Evolutionary conservation across 2,113 vertebrate genomes (phyloP), one percentile per base, ranked within the genome.

Genomic region (Syngnathoides biaculeatus): DNA sequence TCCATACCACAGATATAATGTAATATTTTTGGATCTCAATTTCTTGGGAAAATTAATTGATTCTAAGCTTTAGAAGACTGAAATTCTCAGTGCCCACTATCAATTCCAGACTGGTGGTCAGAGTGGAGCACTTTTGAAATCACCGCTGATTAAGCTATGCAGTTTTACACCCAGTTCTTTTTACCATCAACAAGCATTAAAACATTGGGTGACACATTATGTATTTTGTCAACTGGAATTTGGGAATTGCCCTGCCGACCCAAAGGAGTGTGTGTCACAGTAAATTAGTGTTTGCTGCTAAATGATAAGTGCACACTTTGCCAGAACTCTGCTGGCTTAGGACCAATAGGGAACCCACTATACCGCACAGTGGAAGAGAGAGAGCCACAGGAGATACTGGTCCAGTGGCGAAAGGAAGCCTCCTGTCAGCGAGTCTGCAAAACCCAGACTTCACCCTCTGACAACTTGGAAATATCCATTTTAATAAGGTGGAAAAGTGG

Each of bases 211-310:
- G 81, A 86, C 86, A 91, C 92, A 91, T 91, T 83, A 90, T 92
- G 91, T 92, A 92, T 92, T 92, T 92, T 90, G 86, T 91, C 88
- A 93, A 91, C 90, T 92, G 91, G 83, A 89, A 84, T 74, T 77
- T 82, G 83, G 81, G 81, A 86, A 88, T 84, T 80, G 77, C 70
- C 80, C 84, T 81, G 83, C 75, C 72, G 80, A 80, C 81, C 83
- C 70, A 70, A 85, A 81, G 85, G 86, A 82, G 87, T 87, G 87
- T 88, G 79, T 79, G 87, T 89, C 89, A 90, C 88, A 87, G 85
- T 91, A 90, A 93, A 91, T 90, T 86, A 91, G 90, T 77, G 82
- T 70, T 75, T 68, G 87, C 73, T 39, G 73, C 79, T 83, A 87
- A 89, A 88, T 86, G 83, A 89, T 88, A 90, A 81, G 83, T 57